Evolutionary conservation across 2,797 vertebrate genomes (phyloP).

Genomic region (Enteromius paludinosus): DNA sequence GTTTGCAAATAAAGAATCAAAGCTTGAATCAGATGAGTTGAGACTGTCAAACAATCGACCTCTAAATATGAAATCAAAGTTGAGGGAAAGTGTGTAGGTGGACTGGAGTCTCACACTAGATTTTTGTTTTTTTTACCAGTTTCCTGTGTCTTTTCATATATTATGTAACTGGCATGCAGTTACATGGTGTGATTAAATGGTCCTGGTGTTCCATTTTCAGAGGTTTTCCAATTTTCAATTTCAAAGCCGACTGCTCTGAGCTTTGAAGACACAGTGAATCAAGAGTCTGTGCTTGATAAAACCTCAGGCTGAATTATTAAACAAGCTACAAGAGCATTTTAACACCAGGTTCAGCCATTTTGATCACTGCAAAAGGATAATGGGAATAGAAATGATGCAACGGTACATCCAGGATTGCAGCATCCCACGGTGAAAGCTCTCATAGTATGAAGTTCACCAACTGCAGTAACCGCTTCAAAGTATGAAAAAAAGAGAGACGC

Average conservation of each 20-base stretch:
- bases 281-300: constrained; percentile 31
- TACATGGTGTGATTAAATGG: constrained; percentile 47
- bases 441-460: constrained; percentile 4
- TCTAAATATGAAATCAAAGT: constrained; percentile 21
- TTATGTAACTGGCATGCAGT: constrained; percentile 15
- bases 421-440: constrained; percentile 13
- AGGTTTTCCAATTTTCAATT: constrained; percentile 23
- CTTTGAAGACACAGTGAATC: constrained; percentile 46
- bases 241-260: constrained; percentile 32
- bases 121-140: constrained; percentile 53
- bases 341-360: constrained; percentile 31
- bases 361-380: constrained; percentile 31
- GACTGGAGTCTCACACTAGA: constrained; percentile 43
- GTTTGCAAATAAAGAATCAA: background rate
- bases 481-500: background rate
- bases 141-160: constrained; percentile 42
- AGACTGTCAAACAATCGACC: background rate
- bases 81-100: constrained; percentile 42
- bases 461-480: background rate
- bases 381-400: constrained; percentile 30
- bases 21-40: background rate
- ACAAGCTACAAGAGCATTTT: constrained; percentile 28
- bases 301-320: constrained; percentile 41
- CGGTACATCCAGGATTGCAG: background rate
- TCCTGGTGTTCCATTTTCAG: constrained; percentile 37